Evolutionary conservation across 2,113 vertebrate species (phyloP), one percentile per base, ranked within the genome.

Genomic region (Ploceus nigricollis): DNA sequence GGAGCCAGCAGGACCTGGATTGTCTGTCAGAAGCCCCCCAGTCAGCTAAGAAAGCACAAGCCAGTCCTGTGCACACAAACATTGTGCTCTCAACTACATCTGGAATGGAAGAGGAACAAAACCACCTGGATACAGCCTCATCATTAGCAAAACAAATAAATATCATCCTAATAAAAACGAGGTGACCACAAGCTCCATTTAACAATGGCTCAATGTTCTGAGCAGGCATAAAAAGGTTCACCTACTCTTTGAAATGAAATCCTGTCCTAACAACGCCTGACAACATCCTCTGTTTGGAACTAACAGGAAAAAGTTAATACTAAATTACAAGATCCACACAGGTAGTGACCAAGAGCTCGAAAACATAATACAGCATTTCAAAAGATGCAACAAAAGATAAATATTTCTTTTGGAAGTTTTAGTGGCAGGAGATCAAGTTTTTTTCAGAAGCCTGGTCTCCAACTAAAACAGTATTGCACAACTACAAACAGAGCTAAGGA

Each of bases 391-490:
- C 37, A 14, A 7, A 76, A 85, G 80, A 64, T 53, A 96, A 97
- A 96, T 92, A 95, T 77, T 6, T 93, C 93, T 91, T 97, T 90
- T 95, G 90, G 96, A 95, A 66, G 66, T 51, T 97, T 96, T 66
- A 94, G 88, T 87, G 96, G 97, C 95, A 97, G 69, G 37, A 70
- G 37, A 82, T 54, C 47, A 79, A 76, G 44, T 11, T 64, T 93
- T 94, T 90, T 54, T 88, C 93, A 95, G 80, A 87, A 97, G 93
- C 66, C 20, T 45, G 77, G 77, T 93, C 95, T 96, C 96, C 97
- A 98, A 96, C 82, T 82, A 88, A 96, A 98, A 90, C 96, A 98
- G 93, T 30, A 86, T 81, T 82, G 78, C 56, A 40, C 85, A 96
- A 96, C 76, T 92, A 35, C 75, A 79, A 72, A n/a, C 51, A 40